Conservation (phyloP, 2,888 invertebrate genomes). For the Gari tellinella region DNA sequence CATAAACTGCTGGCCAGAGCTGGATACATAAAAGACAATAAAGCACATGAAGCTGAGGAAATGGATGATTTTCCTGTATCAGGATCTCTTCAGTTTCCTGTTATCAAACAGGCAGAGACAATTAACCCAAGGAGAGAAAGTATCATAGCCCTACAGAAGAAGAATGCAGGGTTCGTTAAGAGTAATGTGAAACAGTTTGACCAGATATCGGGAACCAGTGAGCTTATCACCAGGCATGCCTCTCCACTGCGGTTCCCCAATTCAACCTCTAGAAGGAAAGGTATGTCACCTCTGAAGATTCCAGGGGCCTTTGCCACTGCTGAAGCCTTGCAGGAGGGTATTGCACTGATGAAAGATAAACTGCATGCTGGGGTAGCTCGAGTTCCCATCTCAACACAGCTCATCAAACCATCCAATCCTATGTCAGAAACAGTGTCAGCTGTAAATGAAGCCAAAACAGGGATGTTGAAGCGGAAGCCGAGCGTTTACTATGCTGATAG, state of each 20-base stretch:
- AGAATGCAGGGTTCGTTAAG: conserved; percentile 74
- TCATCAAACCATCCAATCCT: conserved; percentile 68
- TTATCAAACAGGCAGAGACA: conserved; percentile 70
- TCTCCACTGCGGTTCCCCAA: conserved; percentile 75
- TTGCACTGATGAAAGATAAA: conserved; percentile 49
- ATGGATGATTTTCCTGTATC: conserved; percentile 60
- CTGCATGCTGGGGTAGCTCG: conserved; percentile 59
- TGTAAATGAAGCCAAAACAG: conserved; percentile 4
- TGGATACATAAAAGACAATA: conserved; percentile 69
- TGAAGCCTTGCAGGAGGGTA: conserved; percentile 29
- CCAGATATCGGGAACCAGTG: conserved; percentile 39
- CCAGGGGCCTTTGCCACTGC: conserved; percentile 70
- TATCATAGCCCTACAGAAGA: conserved; percentile 70
- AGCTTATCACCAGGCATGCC: conserved; percentile 61
- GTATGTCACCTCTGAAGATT: conserved; percentile 76
- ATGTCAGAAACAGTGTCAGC: conserved; percentile 18
- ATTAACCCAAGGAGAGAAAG: conserved; percentile 73
- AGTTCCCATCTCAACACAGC: conserved; percentile 74
- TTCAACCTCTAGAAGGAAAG: conserved; percentile 68
- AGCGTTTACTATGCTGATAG: conserved; percentile 67
- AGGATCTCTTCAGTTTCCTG: conserved; percentile 43
- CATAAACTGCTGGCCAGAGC: conserved; percentile 77
- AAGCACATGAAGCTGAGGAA: conserved; percentile 18
- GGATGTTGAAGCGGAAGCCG: conserved; percentile 62
- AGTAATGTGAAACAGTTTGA: conserved; percentile 70